Base-by-base conservation (phyloP, 2,797 vertebrate species). In the Gymnothorax reevesii region DNA sequence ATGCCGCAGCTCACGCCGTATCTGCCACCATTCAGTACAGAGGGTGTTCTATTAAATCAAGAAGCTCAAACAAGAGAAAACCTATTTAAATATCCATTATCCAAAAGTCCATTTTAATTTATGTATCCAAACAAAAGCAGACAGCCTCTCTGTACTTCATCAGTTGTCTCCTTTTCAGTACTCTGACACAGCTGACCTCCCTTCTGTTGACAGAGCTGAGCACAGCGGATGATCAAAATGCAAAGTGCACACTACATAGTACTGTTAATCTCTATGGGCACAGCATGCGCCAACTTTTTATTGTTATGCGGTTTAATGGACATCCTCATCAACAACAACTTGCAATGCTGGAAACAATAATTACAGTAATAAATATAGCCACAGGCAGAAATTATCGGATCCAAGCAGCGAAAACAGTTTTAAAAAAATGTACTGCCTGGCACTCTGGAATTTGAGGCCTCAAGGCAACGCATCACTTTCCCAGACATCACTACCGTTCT, bases 51-150 rank as follows among this genome's bases (percentile, higher is more conserved):
- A 80, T 54, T 54, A 80, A 17, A 80, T 49, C 49, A 80, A n/a
- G 52, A 55, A 80, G 22, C 49, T 22, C 49, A 80, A 80, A 80
- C 52, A 80, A n/a, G 77, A 42, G 77, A 80, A 20, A 80, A n/a
- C 52, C 25, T 80, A 55, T 80, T 80, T 80, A 80, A 55, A 80
- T 80, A 55, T 54, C 52, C 52, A 80, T 80, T 80, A 55, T 80
- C 73, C 25, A 22, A 80, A 54, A 80, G 49, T 55, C 49, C 12
- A 33, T 80, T 80, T 80, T 54, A 55, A 80, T 80, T 80, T 80
- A 80, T 80, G 77, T n/a, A 80, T 54, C 52, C 9, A 80, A 80
- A 80, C 52, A 80, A 80, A 55, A 52, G 77, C 77, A 55, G 52
- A 22, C 52, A n/a, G 20, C 77, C 52, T 80, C 7, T 55, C 52